Conservation (phyloP, 2,113 vertebrate species). For the Lagopus leucura region DNA sequence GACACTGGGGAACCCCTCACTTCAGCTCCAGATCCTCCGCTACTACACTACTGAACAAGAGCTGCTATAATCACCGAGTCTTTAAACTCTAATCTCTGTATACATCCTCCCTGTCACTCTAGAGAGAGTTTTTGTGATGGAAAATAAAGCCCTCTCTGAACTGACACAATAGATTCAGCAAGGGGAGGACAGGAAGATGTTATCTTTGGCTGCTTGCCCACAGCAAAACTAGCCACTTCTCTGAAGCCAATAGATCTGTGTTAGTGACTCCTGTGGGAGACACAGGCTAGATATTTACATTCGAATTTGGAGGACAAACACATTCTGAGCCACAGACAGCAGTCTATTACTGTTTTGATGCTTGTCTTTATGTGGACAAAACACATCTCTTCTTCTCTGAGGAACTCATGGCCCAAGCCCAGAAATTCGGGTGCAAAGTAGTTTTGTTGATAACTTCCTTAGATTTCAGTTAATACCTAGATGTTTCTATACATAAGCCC, state of each 20-base stretch:
- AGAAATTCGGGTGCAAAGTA: neutral
- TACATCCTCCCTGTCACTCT: neutral
- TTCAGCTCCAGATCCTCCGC: neutral
- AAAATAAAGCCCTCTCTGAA: neutral
- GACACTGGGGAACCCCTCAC: neutral
- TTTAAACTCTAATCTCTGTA: neutral
- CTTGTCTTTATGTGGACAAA: neutral
- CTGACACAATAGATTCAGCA: neutral
- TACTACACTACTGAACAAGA: neutral
- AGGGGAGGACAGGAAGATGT: neutral
- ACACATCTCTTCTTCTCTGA: neutral
- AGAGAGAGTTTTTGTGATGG: neutral
- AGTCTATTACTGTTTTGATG: neutral
- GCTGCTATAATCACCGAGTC: fast-evolving
- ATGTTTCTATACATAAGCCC: neutral
- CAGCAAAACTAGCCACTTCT: neutral
- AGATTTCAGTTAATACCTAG: neutral
- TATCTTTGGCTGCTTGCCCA: constrained; percentile 19
- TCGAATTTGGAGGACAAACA: neutral
- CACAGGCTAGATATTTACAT: neutral
- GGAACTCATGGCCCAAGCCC: neutral
- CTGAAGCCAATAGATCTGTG: neutral
- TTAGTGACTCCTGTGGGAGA: neutral
- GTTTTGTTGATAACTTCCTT: neutral
- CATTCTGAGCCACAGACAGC: neutral